phyloP scores from a whole-genome alignment of 23 tunicate genomes.

The Ciona savignyi region DNA sequence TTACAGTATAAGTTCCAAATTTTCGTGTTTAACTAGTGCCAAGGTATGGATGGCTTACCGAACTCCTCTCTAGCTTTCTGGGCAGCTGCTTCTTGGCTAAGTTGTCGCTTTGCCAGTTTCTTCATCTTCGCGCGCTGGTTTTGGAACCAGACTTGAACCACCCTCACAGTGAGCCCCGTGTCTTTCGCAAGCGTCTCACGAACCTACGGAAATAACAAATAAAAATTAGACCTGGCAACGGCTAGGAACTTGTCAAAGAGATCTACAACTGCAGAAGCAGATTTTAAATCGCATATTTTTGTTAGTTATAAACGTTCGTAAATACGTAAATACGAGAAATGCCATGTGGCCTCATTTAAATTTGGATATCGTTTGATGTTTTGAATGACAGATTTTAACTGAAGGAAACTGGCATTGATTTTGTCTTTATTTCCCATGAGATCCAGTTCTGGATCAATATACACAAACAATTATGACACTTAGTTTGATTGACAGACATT shows the following conservation, averaged over 20 bases:
- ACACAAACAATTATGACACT: not conserved
- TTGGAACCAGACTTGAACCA: conserved; percentile 99
- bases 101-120: conserved; percentile 68
- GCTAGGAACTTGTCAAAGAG: no score
- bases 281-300: no score
- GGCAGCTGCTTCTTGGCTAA: conserved; percentile 40
- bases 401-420: not conserved
- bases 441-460: not conserved
- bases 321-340: no score
- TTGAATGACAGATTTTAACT: not conserved
- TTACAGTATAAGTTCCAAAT: no score
- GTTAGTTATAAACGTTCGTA: no score
- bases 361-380: not conserved
- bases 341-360: no score
- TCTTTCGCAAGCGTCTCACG: conserved; percentile 79
- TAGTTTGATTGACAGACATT: not conserved
- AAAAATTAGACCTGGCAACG: no score
- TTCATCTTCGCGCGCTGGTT: conserved; percentile 95
- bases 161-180: conserved; percentile 76
- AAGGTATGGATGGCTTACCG: no score
- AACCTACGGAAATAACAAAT: no score
- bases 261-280: no score
- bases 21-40: no score
- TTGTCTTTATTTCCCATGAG: not conserved
- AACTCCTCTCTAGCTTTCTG: conserved; percentile 39